phyloP scores from a whole-genome alignment of 2,113 vertebrate species.

The Osmerus mordax region DNA sequence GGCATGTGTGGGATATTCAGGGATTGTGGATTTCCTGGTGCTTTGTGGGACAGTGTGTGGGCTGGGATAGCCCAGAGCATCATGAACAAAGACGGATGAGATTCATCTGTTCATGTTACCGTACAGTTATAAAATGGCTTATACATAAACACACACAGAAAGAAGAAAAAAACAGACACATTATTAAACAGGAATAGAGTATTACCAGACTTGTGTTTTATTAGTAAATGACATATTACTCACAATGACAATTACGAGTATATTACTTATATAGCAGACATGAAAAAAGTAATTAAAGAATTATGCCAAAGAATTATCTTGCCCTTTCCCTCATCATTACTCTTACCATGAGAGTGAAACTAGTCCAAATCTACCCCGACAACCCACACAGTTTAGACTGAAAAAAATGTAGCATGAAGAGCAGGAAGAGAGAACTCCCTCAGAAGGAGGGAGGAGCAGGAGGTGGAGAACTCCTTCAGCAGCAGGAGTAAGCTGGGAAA shows the following conservation, averaged over 20 bases:
- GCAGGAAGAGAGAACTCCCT: no score
- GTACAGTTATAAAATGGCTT: constrained; percentile 55
- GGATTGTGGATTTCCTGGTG: no score
- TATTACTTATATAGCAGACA: background rate
- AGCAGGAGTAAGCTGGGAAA: no score
- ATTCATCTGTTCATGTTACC: constrained; percentile 44
- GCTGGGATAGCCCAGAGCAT: constrained; percentile 25
- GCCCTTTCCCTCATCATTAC: no score
- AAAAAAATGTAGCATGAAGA: no score
- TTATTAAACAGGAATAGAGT: background rate
- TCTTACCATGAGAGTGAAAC: no score
- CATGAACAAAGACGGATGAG: constrained; percentile 35
- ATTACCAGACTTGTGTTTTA: background rate
- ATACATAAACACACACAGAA: constrained; percentile 7
- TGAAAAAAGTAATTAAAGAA: background rate
- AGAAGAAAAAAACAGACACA: constrained; percentile 15
- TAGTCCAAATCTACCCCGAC: no score
- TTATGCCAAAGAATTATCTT: no score
- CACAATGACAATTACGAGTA: background rate
- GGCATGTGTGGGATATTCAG: background rate
- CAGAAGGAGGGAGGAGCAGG: no score
- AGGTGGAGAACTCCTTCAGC: no score
- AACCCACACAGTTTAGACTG: no score
- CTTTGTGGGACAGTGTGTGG: background rate
- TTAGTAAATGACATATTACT: background rate